phyloP scores from a whole-genome alignment of 1,140 invertebrate genomes.

The Tetramorium parvispinum region DNA sequence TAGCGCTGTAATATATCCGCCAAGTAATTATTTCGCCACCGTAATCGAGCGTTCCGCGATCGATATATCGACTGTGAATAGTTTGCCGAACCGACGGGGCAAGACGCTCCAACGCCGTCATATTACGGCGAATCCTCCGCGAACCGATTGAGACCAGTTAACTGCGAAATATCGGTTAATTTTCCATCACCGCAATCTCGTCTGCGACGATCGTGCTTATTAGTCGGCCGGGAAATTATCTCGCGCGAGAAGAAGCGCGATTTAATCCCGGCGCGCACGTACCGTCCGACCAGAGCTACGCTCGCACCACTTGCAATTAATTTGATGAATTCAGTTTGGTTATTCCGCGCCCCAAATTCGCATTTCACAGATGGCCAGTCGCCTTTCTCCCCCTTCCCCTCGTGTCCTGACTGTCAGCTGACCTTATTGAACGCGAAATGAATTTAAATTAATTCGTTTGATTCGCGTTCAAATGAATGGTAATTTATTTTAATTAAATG shows the following conservation, averaged over 20 bases:
- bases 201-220: neutral
- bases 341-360: constrained; percentile 45
- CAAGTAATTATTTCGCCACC: constrained; percentile 35
- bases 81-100: neutral
- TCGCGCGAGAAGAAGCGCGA: neutral
- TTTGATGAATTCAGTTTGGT: constrained; percentile 36
- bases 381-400: no score
- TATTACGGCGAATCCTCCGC: neutral
- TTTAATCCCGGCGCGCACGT: neutral
- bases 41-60: constrained; percentile 45
- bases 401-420: neutral
- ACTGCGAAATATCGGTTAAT: constrained; percentile 10
- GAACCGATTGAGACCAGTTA: constrained; percentile 14
- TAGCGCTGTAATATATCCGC: constrained; percentile 10
- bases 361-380: constrained; percentile 5
- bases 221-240: constrained; percentile 2
- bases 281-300: neutral
- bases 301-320: constrained; percentile 19
- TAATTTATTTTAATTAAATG: constrained; percentile 55
- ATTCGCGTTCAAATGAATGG: constrained; percentile 46
- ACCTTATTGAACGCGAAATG: constrained; percentile 56
- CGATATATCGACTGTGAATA: constrained; percentile 45
- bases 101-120: neutral
- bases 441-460: constrained; percentile 61
- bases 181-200: neutral